Conservation (phyloP, 2,797 vertebrate genomes). For the Hydrolagus colliei region DNA sequence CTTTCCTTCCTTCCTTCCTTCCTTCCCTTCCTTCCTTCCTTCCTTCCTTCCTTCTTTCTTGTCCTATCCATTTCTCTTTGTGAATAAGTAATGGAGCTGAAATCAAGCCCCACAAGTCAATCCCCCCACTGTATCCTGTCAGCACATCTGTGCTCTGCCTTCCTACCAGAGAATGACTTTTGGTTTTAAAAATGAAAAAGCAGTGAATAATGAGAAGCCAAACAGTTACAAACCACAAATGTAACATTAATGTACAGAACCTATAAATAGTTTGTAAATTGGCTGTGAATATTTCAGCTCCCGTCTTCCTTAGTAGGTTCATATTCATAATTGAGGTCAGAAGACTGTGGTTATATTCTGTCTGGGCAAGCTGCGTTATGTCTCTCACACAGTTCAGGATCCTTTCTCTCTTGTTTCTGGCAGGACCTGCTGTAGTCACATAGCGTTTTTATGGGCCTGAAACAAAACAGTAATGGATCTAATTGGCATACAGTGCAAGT, state of each 20-base stretch:
- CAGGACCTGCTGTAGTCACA: not conserved
- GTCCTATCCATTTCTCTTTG: too few relatives aligned
- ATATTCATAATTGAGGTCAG: not conserved
- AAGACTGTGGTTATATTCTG: not conserved
- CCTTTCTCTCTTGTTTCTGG: not conserved
- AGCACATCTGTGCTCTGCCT: not conserved
- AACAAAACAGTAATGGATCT: not conserved
- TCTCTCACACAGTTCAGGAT: not conserved
- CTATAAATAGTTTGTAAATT: not conserved
- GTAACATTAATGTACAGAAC: not conserved
- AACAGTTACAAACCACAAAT: not conserved
- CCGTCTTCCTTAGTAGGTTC: not conserved
- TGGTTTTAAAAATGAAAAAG: not conserved
- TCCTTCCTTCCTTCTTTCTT: too few relatives aligned
- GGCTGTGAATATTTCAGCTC: not conserved
- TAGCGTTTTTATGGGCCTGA: not conserved
- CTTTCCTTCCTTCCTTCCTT: too few relatives aligned
- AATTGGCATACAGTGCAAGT: not conserved
- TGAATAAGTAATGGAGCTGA: too few relatives aligned
- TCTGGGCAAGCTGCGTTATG: not conserved
- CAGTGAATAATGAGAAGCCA: not conserved
- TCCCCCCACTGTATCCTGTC: not conserved
- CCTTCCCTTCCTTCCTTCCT: too few relatives aligned
- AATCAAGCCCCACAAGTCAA: too few relatives aligned
- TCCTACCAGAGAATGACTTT: not conserved